Evolutionary conservation across 2,797 vertebrate species (phyloP).

Genomic region (Myiotriccus ornatus): DNA sequence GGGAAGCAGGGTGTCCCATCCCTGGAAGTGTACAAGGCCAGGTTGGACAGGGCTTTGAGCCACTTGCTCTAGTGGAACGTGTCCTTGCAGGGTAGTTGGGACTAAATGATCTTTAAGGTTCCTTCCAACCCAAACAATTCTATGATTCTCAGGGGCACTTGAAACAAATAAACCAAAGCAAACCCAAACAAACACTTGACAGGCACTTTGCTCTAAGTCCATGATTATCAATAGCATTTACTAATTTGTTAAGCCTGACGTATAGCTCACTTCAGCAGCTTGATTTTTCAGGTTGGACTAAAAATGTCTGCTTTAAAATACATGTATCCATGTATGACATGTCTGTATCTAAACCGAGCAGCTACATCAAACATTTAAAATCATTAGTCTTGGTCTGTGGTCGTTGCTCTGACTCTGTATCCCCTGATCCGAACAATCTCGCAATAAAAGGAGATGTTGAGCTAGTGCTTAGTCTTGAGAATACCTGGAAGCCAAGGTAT

Average conservation of each 20-base stretch:
- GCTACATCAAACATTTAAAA: not conserved
- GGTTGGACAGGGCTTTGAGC: not conserved
- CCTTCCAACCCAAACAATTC: not conserved
- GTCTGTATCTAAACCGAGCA: not conserved
- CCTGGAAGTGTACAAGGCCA: not conserved
- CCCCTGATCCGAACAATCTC: not conserved
- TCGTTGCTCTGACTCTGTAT: not conserved
- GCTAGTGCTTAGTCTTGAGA: not conserved
- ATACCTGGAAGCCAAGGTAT: not conserved
- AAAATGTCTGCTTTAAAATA: not conserved
- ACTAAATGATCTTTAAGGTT: not conserved
- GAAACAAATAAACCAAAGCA: not conserved
- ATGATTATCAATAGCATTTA: not conserved
- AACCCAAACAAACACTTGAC: not conserved
- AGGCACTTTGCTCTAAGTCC: not conserved
- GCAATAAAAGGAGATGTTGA: not conserved
- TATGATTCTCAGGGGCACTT: not conserved
- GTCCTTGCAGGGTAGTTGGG: not conserved
- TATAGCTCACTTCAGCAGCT: not conserved
- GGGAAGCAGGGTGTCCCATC: not conserved
- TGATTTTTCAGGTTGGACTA: not conserved
- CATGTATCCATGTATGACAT: not conserved
- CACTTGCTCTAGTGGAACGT: not conserved
- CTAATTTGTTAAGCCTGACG: not conserved
- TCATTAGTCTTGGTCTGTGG: not conserved